Percentiles rank a stretch among this genome's conserved stretches.
Evolutionary conservation across 1,140 invertebrate species (phyloP).

Genomic region (Bilobella aurantiaca): DNA sequence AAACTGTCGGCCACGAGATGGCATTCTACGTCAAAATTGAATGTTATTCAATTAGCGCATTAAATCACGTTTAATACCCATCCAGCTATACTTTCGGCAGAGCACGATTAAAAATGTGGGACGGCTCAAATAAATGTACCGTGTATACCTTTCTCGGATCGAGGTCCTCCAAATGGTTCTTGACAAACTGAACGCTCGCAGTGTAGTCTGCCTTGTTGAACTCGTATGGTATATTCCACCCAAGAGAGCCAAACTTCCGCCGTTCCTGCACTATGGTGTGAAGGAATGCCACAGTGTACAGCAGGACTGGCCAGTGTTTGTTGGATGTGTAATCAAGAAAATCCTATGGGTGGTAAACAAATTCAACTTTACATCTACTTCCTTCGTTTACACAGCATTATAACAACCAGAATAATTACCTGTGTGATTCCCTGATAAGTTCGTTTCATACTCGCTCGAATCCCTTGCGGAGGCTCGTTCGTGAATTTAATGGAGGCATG

Average conservation of each 20-base stretch:
- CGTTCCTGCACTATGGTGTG: conserved; percentile 87
- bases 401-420: conserved; percentile 36
- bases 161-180: conserved; percentile 95
- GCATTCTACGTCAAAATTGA: conserved; percentile 51
- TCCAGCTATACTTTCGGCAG: too few species aligned
- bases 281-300: conserved; percentile 86
- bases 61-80: too few species aligned
- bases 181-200: conserved; percentile 88
- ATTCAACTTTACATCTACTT: too few species aligned
- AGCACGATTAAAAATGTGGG: too few species aligned
- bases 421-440: conserved; percentile 81
- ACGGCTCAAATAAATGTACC: too few species aligned
- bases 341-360: too few species aligned
- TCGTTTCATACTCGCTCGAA: conserved; percentile 67
- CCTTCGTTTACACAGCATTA: neutral
- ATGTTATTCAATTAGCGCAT: too few species aligned
- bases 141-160: conserved; percentile 79
- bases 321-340: conserved; percentile 76
- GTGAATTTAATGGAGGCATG: conserved; percentile 82
- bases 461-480: conserved; percentile 89
- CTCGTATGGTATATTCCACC: conserved; percentile 95
- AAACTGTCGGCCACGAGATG: conserved; percentile 92
- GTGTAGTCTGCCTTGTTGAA: conserved; percentile 95
- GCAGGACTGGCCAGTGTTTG: conserved; percentile 80
- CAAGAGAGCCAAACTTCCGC: conserved; percentile 85